Conservation (phyloP, 2,797 vertebrate species). For the Sebastes minor region DNA sequence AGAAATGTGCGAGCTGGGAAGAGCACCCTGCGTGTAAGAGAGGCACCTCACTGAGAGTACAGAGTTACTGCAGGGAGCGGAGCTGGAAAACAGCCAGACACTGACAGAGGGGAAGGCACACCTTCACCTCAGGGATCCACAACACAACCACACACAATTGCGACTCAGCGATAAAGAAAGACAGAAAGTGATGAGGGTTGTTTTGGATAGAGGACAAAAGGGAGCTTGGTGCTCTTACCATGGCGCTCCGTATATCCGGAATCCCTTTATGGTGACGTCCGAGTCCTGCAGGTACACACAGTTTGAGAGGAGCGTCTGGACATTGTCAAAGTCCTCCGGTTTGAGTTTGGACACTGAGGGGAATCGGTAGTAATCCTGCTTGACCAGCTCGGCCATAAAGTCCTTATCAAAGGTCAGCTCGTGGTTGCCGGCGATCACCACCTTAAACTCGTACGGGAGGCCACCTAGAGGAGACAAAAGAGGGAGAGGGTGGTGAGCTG, state of each 20-base stretch:
- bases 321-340: conserved; percentile 99
- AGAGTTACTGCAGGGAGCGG: conserved; percentile 33
- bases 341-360: conserved; percentile 99
- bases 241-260: conserved; percentile 97
- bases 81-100: conserved; percentile 57
- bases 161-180: conserved; percentile 9
- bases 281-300: conserved; percentile 99
- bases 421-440: conserved; percentile 99
- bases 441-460: conserved; percentile 97
- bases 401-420: conserved; percentile 99
- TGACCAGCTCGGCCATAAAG: conserved; percentile 99
- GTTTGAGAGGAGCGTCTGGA: conserved; percentile 97
- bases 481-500: not conserved
- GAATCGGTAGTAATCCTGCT: conserved; percentile 99
- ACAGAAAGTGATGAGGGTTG: not conserved
- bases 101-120: conserved; percentile 28
- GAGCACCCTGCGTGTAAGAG: conserved; percentile 51
- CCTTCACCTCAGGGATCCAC: conserved; percentile 41
- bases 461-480: conserved; percentile 81
- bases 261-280: conserved; percentile 98
- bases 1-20: conserved; percentile 64
- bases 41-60: conserved; percentile 32
- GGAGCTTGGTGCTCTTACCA: conserved; percentile 85
- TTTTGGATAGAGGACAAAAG: not conserved
- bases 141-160: conserved; percentile 12